phyloP scores from a whole-genome alignment of 2,797 vertebrate genomes.

The Pteropus rufus region DNA sequence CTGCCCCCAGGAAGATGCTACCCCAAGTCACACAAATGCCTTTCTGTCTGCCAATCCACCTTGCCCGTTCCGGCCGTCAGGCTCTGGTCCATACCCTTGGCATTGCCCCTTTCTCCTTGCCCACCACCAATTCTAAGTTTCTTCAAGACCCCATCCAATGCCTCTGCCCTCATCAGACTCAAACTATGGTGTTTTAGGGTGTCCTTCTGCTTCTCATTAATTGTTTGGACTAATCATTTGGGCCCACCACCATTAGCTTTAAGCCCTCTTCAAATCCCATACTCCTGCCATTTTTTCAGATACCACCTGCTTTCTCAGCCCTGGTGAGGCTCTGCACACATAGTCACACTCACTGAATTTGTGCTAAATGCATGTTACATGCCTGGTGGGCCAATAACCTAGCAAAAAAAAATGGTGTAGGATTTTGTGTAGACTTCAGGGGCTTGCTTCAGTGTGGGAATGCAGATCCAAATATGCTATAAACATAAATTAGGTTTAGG shows the following conservation, averaged over 20 bases:
- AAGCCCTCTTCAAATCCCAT: neutral
- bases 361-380: neutral
- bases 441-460: neutral
- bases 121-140: neutral
- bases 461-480: neutral
- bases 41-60: neutral
- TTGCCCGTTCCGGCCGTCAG: accelerated
- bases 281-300: neutral
- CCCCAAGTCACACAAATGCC: neutral
- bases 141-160: neutral
- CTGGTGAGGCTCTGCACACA: neutral
- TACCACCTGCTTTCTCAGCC: accelerated
- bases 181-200: neutral
- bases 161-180: neutral
- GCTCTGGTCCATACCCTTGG: neutral
- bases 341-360: neutral
- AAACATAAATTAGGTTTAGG: neutral
- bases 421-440: neutral
- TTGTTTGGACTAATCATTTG: neutral
- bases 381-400: neutral
- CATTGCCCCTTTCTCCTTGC: neutral
- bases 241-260: neutral
- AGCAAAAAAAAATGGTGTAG: neutral
- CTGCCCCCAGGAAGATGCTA: neutral
- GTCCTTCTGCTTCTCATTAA: neutral